These are phyloP conservation scores for Euzophera pinguis DNA, from an alignment of 2,888 invertebrate genomes.

Conservation along the genomic window DNA sequence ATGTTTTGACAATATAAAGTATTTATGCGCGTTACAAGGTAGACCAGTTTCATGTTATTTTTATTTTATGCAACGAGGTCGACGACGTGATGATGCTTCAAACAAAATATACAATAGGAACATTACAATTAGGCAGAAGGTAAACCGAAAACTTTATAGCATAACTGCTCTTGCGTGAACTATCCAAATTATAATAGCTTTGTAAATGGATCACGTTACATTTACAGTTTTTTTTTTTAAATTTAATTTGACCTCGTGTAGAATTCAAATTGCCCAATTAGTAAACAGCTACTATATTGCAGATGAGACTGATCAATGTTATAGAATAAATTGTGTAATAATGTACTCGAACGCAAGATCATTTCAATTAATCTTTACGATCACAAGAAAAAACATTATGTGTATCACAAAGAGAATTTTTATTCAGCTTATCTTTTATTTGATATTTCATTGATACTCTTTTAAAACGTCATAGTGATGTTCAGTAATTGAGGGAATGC, in stretches of 20 bases:
- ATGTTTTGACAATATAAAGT: no score
- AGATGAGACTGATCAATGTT: neutral
- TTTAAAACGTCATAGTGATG: neutral
- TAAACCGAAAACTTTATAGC: slow-evolving; percentile 36
- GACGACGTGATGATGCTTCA: slow-evolving; percentile 37
- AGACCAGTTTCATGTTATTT: neutral
- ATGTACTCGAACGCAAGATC: neutral
- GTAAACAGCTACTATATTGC: neutral
- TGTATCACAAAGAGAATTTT: neutral
- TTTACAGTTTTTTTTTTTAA: slow-evolving; percentile 26
- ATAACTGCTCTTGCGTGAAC: slow-evolving; percentile 27
- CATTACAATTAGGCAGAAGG: slow-evolving; percentile 54
- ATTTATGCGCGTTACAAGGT: no score
- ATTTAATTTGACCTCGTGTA: slow-evolving; percentile 23
- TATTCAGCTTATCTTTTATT: neutral
- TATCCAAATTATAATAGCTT: slow-evolving; percentile 32
- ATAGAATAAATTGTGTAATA: neutral
- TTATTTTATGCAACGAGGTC: slow-evolving; percentile 24
- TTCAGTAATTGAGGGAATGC: slow-evolving; percentile 7
- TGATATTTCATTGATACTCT: neutral
- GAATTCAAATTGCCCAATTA: slow-evolving; percentile 18
- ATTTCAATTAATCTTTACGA: neutral
- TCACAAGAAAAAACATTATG: neutral
- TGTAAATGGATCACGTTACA: slow-evolving; percentile 29
- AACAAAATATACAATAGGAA: slow-evolving; percentile 43